Evolutionary conservation across 2,797 vertebrate genomes (phyloP).

Genomic region (Selene dorsalis): DNA sequence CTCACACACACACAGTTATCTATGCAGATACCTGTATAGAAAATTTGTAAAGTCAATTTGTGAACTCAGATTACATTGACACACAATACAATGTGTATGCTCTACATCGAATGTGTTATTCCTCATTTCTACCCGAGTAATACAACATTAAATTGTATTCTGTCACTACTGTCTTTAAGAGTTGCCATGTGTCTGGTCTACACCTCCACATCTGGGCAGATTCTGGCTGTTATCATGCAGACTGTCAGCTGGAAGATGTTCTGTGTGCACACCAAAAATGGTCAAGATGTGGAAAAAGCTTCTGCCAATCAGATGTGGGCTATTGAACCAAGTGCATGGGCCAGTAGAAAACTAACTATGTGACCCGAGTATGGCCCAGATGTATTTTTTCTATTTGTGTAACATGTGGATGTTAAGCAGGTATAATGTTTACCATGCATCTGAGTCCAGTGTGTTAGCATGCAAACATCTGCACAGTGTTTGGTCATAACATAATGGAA

Average conservation of each 20-base stretch:
- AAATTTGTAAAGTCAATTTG: neutral
- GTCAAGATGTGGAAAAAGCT: no score
- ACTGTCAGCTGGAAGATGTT: no score
- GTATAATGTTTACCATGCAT: neutral
- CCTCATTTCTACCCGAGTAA: neutral
- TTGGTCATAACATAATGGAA: neutral
- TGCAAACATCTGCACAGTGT: neutral
- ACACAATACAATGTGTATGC: neutral
- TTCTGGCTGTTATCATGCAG: no score
- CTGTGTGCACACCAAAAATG: no score
- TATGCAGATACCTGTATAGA: slow-evolving; percentile 1
- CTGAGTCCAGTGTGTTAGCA: neutral
- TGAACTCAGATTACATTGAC: neutral
- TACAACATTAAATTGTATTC: neutral
- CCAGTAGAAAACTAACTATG: no score
- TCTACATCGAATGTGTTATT: neutral
- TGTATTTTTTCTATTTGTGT: no score
- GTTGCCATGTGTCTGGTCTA: no score
- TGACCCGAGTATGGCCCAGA: no score
- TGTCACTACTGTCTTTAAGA: neutral
- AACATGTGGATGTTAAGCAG: neutral
- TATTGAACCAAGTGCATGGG: no score
- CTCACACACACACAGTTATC: neutral
- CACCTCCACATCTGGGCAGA: no score
- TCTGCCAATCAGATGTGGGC: no score